These are phyloP conservation scores for Trissonchulus latispiculum DNA, from an alignment of 2,888 invertebrate genomes.

Conservation along the genomic window DNA sequence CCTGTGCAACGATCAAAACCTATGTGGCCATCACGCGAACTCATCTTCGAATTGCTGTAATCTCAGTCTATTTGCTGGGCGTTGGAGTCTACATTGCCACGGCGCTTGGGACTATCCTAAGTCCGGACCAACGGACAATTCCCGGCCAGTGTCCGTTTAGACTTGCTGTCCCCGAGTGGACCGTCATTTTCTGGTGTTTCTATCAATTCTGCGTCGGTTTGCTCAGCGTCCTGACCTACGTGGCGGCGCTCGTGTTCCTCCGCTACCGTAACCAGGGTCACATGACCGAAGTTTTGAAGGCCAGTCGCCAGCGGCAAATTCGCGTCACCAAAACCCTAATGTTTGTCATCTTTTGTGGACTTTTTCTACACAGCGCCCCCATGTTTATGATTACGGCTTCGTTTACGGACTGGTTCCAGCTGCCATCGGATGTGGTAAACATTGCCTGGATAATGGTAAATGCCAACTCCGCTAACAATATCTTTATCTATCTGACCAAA, in stretches of 20 bases:
- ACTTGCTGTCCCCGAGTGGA: neutral
- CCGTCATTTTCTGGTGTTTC: neutral
- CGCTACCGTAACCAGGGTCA: neutral
- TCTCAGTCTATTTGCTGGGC: neutral
- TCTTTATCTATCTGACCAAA: neutral
- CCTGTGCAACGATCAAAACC: neutral
- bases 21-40: neutral
- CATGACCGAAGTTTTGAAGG: neutral
- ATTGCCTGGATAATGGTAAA: neutral
- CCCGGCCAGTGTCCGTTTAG: neutral
- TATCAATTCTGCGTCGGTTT: neutral
- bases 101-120: neutral
- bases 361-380: neutral
- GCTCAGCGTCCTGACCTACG: neutral
- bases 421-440: neutral
- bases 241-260: neutral
- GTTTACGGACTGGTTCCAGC: neutral
- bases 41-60: neutral
- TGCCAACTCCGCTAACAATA: neutral
- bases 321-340: neutral
- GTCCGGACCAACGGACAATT: neutral
- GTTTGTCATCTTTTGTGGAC: neutral
- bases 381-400: neutral
- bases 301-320: neutral
- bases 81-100: neutral